Evolutionary conservation across 2,888 invertebrate species (phyloP).

Genomic region (Xanthorhoe designata): DNA sequence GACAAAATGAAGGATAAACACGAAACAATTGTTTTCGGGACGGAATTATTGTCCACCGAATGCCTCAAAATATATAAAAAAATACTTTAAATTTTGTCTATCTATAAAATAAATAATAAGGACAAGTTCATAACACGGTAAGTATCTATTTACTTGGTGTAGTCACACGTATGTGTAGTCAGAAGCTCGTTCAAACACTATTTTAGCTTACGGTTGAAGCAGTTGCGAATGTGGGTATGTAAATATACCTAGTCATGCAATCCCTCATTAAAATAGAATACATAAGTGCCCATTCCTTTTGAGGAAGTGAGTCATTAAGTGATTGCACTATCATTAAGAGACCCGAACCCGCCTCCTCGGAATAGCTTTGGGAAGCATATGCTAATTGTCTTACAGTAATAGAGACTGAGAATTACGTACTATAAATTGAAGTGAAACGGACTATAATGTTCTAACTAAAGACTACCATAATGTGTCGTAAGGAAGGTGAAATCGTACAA

Average conservation of each 20-base stretch:
- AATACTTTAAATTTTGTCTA: too few species aligned
- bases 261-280: neutral
- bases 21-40: slow-evolving; percentile 25
- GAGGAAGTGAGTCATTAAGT: slow-evolving; percentile 23
- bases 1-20: slow-evolving; percentile 27
- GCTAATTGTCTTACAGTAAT: slow-evolving; percentile 27
- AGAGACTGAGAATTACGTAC: slow-evolving; percentile 15
- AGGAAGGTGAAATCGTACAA: neutral
- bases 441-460: slow-evolving; percentile 1
- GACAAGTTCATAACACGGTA: too few species aligned
- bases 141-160: too few species aligned
- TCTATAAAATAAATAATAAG: too few species aligned
- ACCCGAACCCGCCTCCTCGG: slow-evolving; percentile 16
- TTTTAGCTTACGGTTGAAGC: neutral
- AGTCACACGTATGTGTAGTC: too few species aligned
- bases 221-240: neutral
- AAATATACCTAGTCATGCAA: neutral
- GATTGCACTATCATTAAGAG: slow-evolving; percentile 25
- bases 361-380: slow-evolving; percentile 25
- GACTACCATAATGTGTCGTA: neutral
- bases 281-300: neutral
- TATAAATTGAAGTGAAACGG: slow-evolving; percentile 10
- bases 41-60: slow-evolving; percentile 5
- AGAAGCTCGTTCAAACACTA: neutral
- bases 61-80: neutral